Conservation (phyloP, 1,140 invertebrate genomes). For the Gonatopus flavifemur region DNA sequence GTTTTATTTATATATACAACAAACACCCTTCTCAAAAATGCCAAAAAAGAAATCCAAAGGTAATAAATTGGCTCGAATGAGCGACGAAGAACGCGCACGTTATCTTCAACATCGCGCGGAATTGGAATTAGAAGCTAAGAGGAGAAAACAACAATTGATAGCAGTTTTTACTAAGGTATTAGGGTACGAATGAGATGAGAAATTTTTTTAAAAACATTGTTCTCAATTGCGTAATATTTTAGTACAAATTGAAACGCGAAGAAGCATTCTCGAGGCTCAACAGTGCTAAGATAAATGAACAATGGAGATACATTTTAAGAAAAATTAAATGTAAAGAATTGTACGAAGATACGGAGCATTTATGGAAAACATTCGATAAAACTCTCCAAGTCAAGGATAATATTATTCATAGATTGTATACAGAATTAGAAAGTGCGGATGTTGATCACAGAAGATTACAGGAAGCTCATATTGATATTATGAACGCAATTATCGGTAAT, state of each 20-base stretch:
- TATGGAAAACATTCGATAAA: slow-evolving; percentile 64
- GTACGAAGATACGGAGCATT: slow-evolving; percentile 65
- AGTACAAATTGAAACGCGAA: slow-evolving; percentile 80
- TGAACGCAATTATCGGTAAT: slow-evolving; percentile 68
- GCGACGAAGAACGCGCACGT: slow-evolving; percentile 73
- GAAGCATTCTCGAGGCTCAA: slow-evolving; percentile 76
- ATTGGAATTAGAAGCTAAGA: slow-evolving; percentile 73
- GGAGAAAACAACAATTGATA: slow-evolving; percentile 76
- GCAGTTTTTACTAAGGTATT: slow-evolving; percentile 75
- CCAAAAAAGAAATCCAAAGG: slow-evolving; percentile 16
- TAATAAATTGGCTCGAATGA: slow-evolving; percentile 70
- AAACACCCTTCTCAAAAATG: no score
- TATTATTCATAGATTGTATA: slow-evolving; percentile 64
- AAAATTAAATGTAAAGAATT: slow-evolving; percentile 75
- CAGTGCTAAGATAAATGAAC: slow-evolving; percentile 79
- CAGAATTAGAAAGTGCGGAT: slow-evolving; percentile 68
- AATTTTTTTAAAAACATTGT: slow-evolving; percentile 2
- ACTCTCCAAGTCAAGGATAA: slow-evolving; percentile 67
- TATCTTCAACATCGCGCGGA: slow-evolving; percentile 79
- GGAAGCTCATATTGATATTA: slow-evolving; percentile 68
- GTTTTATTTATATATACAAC: no score
- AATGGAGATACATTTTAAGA: slow-evolving; percentile 75
- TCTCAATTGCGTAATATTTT: slow-evolving; percentile 18
- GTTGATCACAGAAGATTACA: slow-evolving; percentile 69
- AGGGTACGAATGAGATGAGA: neutral